These are phyloP conservation scores for Drosophila sproati DNA, from an alignment of 1,140 invertebrate genomes.

Conservation along the genomic window DNA sequence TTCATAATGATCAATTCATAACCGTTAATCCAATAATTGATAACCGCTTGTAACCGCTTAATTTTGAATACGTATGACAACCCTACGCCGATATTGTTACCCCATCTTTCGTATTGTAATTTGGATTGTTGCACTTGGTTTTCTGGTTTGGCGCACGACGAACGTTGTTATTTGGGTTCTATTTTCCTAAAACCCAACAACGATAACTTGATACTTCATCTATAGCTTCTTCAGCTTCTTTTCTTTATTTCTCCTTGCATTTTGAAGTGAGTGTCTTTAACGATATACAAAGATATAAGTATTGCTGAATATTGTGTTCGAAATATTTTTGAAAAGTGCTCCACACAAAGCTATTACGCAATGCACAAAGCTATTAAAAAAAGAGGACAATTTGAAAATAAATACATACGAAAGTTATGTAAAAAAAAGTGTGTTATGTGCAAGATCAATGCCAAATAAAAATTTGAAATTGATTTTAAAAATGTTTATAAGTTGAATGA, in stretches of 20 bases:
- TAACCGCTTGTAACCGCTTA: constrained; percentile 25
- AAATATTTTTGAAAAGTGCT: constrained; percentile 7
- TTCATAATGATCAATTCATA: neutral
- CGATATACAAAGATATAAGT: constrained; percentile 11
- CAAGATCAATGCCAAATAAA: constrained; percentile 38
- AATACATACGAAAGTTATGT: constrained; percentile 67
- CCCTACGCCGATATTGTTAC: constrained; percentile 36
- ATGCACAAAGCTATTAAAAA: constrained; percentile 29
- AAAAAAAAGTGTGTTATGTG: constrained; percentile 47
- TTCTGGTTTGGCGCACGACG: constrained; percentile 76
- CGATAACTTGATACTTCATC: constrained; percentile 60
- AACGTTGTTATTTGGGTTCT: constrained; percentile 71
- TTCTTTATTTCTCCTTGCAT: constrained; percentile 41
- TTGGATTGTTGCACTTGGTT: constrained; percentile 71
- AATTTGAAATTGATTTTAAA: neutral
- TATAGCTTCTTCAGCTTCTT: constrained; percentile 45
- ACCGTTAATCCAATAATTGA: constrained; percentile 21
- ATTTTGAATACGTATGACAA: constrained; percentile 22
- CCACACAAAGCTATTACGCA: constrained; percentile 57
- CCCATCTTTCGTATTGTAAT: constrained; percentile 30
- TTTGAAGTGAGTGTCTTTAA: constrained; percentile 63
- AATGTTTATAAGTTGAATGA: neutral
- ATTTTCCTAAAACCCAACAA: constrained; percentile 50
- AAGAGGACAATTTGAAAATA: constrained; percentile 37
- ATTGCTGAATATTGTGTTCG: constrained; percentile 18